Evolutionary conservation across 2,113 vertebrate species (phyloP), one percentile per base, ranked within the genome.

Genomic region (Odobenus rosmarus): DNA sequence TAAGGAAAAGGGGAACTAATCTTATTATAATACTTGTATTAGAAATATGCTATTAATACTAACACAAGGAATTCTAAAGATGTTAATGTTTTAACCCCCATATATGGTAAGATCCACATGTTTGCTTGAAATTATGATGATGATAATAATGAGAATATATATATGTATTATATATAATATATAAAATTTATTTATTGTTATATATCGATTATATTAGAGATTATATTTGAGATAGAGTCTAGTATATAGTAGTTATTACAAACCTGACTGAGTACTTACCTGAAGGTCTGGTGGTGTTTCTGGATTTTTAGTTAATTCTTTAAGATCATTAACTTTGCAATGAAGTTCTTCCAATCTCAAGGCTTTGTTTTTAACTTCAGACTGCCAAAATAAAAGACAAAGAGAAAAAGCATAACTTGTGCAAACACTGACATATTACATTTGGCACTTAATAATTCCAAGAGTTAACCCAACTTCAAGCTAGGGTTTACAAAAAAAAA

Each of bases 271-370:
- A 42, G 26, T n/a, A 15, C 98, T 98, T 97, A 99, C 99, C 99
- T 99, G 99, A 96, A 99, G 99, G 92, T 99, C 99, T 98, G 99
- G 97, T 3, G 99, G 99, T 46, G 98, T 99, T 96, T 99, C 99
- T 97, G 99, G 99, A 96, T 98, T 99, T 84, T 99, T 99, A 2
- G 98, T 98, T 95, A 99, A 94, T 84, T 99, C 99, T 98, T 99
- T 99, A 53, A 99, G 99, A 59, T 99, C 98, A 42, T 97, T 98
- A 97, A 99, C 98, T 98, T 99, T 99, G 85, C 98, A 99, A 98
- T 98, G 99, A 96, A 99, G 98, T 39, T 98, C 98, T 86, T 99
- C 99, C 96, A 99, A 92, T 94, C 98, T 99, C 92, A 99, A 97
- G 81, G 99, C 99, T 98, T 99, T 99, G 96, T 98, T 98, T 97